phyloP scores from a whole-genome alignment of 1,140 invertebrate species.

The Saccostrea glomerata region DNA sequence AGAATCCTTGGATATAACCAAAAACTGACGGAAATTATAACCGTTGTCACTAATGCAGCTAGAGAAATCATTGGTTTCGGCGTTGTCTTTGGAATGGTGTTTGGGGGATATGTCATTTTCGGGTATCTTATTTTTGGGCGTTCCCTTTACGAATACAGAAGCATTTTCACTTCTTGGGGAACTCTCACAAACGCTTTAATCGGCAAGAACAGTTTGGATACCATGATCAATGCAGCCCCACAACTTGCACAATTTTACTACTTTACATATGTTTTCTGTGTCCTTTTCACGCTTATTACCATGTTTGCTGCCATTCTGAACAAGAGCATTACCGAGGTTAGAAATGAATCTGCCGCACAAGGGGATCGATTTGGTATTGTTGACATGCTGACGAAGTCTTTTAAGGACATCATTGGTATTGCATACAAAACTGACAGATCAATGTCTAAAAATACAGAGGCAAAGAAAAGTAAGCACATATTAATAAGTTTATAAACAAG shows the following conservation, averaged over 20 bases:
- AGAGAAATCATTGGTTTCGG: constrained; percentile 66
- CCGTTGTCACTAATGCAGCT: constrained; percentile 53
- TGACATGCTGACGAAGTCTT: constrained; percentile 53
- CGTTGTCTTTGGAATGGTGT: constrained; percentile 67
- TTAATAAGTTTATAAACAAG: too few relatives aligned
- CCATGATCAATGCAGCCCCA: constrained; percentile 47
- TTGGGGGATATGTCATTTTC: constrained; percentile 63
- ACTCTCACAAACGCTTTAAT: constrained; percentile 65
- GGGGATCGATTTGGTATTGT: constrained; percentile 57
- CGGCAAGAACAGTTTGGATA: constrained; percentile 63
- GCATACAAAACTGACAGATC: background rate
- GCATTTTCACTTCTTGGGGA: constrained; percentile 56
- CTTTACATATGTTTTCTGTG: constrained; percentile 60
- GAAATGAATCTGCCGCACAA: constrained; percentile 34
- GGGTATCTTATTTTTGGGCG: constrained; percentile 63
- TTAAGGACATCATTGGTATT: constrained; percentile 50
- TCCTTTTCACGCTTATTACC: constrained; percentile 61
- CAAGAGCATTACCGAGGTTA: constrained; percentile 55
- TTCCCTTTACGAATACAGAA: constrained; percentile 59
- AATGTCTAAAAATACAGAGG: background rate
- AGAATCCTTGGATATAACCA: constrained; percentile 65
- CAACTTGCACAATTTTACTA: constrained; percentile 58
- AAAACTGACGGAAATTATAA: constrained; percentile 57
- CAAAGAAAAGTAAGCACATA: constrained; percentile 24
- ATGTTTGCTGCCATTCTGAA: constrained; percentile 66